These are phyloP conservation scores for Gryllus longicercus DNA, from an alignment of 2,888 invertebrate genomes.

Conservation along the genomic window DNA sequence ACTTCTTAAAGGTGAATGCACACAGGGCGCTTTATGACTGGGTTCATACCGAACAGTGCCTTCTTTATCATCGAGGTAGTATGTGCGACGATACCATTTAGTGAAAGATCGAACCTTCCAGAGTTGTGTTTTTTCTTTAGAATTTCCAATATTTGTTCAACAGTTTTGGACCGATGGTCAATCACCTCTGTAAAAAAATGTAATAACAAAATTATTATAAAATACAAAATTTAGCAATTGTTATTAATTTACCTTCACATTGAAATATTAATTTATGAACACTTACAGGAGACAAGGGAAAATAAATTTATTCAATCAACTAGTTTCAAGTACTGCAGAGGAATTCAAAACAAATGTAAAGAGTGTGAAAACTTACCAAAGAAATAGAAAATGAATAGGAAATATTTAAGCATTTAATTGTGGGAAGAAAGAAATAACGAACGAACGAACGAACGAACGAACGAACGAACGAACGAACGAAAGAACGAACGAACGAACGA, in stretches of 20 bases:
- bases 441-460: no score
- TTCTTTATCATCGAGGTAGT: constrained; percentile 42
- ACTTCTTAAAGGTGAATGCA: constrained; percentile 30
- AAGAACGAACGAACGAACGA: no score
- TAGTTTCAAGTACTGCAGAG: neutral
- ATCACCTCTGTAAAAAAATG: constrained; percentile 31
- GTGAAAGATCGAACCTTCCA: constrained; percentile 45
- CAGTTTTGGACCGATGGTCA: constrained; percentile 29
- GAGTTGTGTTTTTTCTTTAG: constrained; percentile 43
- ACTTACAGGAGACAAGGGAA: neutral
- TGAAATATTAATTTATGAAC: no score
- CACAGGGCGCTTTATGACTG: constrained; percentile 41
- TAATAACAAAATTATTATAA: neutral
- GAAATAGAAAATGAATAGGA: no score
- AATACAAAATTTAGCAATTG: neutral
- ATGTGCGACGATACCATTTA: constrained; percentile 43
- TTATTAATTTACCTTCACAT: neutral
- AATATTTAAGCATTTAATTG: no score
- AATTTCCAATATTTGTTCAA: constrained; percentile 42
- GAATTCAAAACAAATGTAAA: neutral
- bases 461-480: no score
- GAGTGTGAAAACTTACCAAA: neutral
- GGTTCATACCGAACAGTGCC: constrained; percentile 43
- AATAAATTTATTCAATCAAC: neutral
- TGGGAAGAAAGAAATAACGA: no score